Percentiles rank a stretch among this genome's conserved stretches.
These are phyloP conservation scores for Orthosia incerta DNA, from an alignment of 2,888 invertebrate genomes.

Conservation along the genomic window DNA sequence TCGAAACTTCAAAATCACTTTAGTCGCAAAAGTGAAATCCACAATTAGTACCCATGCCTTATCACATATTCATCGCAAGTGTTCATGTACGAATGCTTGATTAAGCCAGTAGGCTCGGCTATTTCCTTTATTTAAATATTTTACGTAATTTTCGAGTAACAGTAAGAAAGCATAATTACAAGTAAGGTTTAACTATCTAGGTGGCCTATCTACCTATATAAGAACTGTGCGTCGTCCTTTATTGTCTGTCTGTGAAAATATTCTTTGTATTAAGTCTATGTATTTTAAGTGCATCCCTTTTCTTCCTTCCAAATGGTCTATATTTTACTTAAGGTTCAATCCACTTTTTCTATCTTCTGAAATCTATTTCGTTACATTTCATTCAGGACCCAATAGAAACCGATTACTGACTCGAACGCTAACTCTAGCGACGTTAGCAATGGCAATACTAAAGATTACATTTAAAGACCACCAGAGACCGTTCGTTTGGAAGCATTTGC, in stretches of 20 bases:
- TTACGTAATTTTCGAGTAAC: not conserved
- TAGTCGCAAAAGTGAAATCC: slow-evolving; percentile 44
- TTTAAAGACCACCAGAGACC: too few relatives aligned
- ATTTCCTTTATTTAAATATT: not conserved
- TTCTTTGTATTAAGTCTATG: too few relatives aligned
- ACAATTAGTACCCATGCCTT: slow-evolving; percentile 31
- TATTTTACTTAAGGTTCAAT: not conserved
- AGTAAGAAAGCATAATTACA: not conserved
- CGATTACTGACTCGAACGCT: not conserved
- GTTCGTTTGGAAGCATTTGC: not conserved
- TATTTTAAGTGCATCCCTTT: not conserved
- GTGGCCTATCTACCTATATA: not conserved
- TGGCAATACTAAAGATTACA: too few relatives aligned
- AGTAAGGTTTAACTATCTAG: not conserved
- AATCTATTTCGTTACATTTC: not conserved
- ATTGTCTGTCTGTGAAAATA: not conserved
- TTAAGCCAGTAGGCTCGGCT: not conserved
- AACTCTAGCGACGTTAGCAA: too few relatives aligned
- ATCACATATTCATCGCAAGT: slow-evolving; percentile 12
- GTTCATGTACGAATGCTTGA: slow-evolving; percentile 24
- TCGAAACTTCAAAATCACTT: slow-evolving; percentile 1
- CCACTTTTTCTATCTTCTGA: not conserved
- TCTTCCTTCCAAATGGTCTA: not conserved
- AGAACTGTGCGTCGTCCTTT: not conserved
- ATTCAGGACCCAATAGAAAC: not conserved